Evolutionary conservation across 2,888 invertebrate species (phyloP), one percentile per base, ranked within the genome.

Genomic region (Odontothrips loti): DNA sequence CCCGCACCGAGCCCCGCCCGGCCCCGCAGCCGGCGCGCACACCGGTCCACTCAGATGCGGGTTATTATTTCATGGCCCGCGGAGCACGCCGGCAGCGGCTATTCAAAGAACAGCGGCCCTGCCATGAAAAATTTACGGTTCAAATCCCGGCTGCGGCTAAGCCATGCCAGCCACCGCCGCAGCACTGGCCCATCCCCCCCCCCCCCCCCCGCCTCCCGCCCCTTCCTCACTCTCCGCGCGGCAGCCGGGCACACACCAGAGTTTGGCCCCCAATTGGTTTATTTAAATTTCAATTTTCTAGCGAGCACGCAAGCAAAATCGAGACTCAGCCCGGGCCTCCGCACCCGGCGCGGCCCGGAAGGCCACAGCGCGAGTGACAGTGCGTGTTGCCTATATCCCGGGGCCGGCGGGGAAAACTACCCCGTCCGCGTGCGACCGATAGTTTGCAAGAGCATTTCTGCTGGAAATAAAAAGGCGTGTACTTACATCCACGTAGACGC

Each of bases 401-500:
- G n/a, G n/a, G n/a, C n/a, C n/a, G n/a, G n/a, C n/a, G n/a, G n/a
- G n/a, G n/a, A n/a, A n/a, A n/a, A n/a, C n/a, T n/a, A n/a, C n/a
- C n/a, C n/a, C n/a, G n/a, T n/a, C n/a, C n/a, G n/a, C n/a, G n/a
- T n/a, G n/a, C n/a, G n/a, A n/a, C n/a, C n/a, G n/a, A n/a, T n/a
- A n/a, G n/a, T n/a, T n/a, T n/a, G n/a, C n/a, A n/a, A n/a, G n/a
- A n/a, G n/a, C n/a, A n/a, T n/a, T n/a, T n/a, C n/a, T n/a, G n/a
- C n/a, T n/a, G n/a, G n/a, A n/a, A n/a, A n/a, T n/a, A n/a, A n/a
- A n/a, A n/a, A n/a, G 34, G 34, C 6, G 34, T 6, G 6, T 43
- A 91, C 95, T 94, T 88, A 95, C 95, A 89, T 95, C 94, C 58
- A 95, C 95, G 85, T 92, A 92, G 82, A 95, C 93, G 84, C 95